These are phyloP conservation scores for Sander lucioperca DNA, from an alignment of 2,113 vertebrate species.

Conservation along the genomic window DNA sequence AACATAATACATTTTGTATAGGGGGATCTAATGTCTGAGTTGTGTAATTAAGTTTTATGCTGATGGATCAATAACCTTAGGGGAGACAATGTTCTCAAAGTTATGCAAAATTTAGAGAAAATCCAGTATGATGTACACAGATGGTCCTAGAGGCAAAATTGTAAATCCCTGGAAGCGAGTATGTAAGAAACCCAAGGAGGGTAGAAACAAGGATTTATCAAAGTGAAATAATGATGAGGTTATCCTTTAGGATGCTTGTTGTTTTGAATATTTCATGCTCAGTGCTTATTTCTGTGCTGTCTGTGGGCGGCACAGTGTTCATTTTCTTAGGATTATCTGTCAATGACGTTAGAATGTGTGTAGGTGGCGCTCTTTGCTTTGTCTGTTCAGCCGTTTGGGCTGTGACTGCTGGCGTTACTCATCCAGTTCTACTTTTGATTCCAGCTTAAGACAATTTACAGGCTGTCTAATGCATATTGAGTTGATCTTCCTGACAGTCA, in stretches of 20 bases:
- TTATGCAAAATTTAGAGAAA: not conserved
- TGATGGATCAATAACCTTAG: not conserved
- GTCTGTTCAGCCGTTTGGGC: not conserved
- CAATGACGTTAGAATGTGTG: not conserved
- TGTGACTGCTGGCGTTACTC: not conserved
- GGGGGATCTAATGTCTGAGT: too few relatives aligned
- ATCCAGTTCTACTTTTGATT: not conserved
- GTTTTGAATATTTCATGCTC: not conserved
- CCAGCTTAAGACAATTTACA: not conserved
- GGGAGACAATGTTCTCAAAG: not conserved
- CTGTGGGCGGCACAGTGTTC: not conserved
- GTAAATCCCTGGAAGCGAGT: not conserved
- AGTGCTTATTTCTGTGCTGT: not conserved
- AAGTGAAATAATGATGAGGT: conserved; percentile 26
- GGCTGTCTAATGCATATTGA: not conserved
- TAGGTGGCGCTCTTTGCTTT: not conserved
- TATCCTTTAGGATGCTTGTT: conserved; percentile 4
- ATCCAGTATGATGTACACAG: not conserved
- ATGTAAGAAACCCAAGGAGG: not conserved
- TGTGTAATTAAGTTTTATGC: not conserved
- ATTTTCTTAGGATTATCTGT: conserved; percentile 9
- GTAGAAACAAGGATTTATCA: not conserved
- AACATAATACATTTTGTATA: not conserved
- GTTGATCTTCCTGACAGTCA: not conserved
- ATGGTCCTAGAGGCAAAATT: not conserved